Evolutionary conservation across 2,888 invertebrate species (phyloP).

Genomic region (Rhagonycha fulva): DNA sequence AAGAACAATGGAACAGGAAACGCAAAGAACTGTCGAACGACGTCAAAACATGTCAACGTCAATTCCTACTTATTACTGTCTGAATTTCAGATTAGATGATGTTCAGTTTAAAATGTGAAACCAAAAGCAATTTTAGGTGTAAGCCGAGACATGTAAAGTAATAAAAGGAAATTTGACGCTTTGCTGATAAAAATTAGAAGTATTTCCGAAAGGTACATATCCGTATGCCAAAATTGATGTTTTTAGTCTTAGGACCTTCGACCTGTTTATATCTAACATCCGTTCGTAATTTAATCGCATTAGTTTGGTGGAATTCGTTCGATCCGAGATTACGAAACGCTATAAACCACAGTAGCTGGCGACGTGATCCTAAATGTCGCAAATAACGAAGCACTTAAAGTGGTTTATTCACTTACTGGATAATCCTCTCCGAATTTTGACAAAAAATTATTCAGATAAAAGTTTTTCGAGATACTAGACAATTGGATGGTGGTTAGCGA

Average conservation of each 20-base stretch:
- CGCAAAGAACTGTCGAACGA: slow-evolving; percentile 39
- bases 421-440: slow-evolving; percentile 15
- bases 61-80: slow-evolving; percentile 16
- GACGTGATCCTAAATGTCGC: slow-evolving; percentile 28
- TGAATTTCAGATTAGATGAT: not conserved
- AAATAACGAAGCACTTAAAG: slow-evolving; percentile 27
- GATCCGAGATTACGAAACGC: slow-evolving; percentile 40
- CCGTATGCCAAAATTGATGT: slow-evolving; percentile 24
- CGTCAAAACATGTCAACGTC: slow-evolving; percentile 41
- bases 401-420: slow-evolving; percentile 18
- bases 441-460: slow-evolving; percentile 6
- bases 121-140: slow-evolving; percentile 32
- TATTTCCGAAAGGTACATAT: slow-evolving; percentile 37
- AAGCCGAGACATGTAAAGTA: slow-evolving; percentile 25
- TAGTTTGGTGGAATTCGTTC: slow-evolving; percentile 39
- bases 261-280: slow-evolving; percentile 36
- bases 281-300: slow-evolving; percentile 40
- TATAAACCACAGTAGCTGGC: slow-evolving; percentile 39
- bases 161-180: slow-evolving; percentile 40
- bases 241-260: slow-evolving; percentile 19
- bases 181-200: slow-evolving; percentile 44
- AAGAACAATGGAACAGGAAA: slow-evolving; percentile 34
- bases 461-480: slow-evolving; percentile 2
- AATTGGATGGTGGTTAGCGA: not conserved
- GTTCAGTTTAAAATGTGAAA: not conserved